Conservation (phyloP, 2,113 vertebrate genomes). For the Ophiodon elongatus region DNA sequence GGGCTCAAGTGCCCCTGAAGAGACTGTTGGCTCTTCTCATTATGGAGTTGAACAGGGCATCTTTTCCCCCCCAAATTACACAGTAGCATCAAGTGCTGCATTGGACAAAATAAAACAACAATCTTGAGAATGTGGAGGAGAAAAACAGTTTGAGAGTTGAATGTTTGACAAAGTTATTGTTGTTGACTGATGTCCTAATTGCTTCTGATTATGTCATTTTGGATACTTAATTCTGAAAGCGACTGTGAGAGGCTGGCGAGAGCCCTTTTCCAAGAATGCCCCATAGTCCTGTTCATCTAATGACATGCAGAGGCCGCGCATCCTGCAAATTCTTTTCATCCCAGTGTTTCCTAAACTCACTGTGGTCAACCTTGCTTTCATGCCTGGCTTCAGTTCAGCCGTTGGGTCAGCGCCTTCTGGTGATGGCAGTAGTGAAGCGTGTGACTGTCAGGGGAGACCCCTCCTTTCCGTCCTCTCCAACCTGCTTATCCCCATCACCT, state of each 20-base stretch:
- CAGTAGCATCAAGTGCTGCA: constrained; percentile 29
- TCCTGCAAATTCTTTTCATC: constrained; percentile 48
- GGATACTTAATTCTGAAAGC: constrained; percentile 13
- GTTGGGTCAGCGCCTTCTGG: constrained; percentile 36
- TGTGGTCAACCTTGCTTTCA: constrained; percentile 32
- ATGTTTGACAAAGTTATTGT: constrained; percentile 25
- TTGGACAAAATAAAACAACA: constrained; percentile 12
- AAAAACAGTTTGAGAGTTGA: constrained; percentile 32
- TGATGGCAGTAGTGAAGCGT: constrained; percentile 17
- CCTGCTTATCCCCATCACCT: constrained; percentile 5
- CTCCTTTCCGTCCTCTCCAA: constrained; percentile 5
- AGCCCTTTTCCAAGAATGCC: constrained; percentile 30
- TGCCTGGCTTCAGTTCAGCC: constrained; percentile 38
- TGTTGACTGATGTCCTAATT: constrained; percentile 57
- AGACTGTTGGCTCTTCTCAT: constrained; percentile 66
- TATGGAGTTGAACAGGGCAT: constrained; percentile 34
- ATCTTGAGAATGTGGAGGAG: constrained; percentile 18
- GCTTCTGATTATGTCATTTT: constrained; percentile 46
- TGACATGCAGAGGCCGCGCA: neutral
- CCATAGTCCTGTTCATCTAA: neutral
- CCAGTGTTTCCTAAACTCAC: constrained; percentile 58
- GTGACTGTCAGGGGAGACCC: neutral
- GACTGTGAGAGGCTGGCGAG: constrained; percentile 5
- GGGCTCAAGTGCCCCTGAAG: constrained; percentile 63
- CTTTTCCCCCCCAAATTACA: constrained; percentile 24